phyloP scores from a whole-genome alignment of 1,140 invertebrate species.

The Campoletis sonorensis region DNA sequence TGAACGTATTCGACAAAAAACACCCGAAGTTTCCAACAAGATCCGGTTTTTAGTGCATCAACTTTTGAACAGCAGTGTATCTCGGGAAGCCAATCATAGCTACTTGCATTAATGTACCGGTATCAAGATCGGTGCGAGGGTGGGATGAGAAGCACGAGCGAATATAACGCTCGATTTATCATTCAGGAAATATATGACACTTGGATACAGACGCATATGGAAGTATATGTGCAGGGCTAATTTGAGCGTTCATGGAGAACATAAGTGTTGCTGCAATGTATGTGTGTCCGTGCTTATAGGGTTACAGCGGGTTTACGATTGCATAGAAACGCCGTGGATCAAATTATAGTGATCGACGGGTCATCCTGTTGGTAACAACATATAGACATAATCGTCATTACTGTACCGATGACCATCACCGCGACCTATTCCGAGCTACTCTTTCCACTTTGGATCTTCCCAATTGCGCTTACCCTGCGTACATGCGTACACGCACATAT shows the following conservation, averaged over 20 bases:
- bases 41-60: too few relatives aligned
- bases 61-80: not conserved
- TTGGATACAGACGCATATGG: not conserved
- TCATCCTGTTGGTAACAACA: conserved; percentile 44
- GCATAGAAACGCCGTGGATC: conserved; percentile 15
- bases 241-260: not conserved
- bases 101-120: not conserved
- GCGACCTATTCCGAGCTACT: conserved; percentile 19
- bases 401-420: conserved; percentile 28
- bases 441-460: not conserved
- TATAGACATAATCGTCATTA: conserved; percentile 45
- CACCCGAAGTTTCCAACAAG: too few relatives aligned
- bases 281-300: not conserved
- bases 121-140: not conserved
- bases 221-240: not conserved
- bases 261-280: not conserved
- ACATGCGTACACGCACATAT: not conserved
- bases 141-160: not conserved
- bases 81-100: not conserved
- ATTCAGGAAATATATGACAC: not conserved
- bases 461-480: not conserved
- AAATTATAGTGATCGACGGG: conserved; percentile 43
- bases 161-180: not conserved
- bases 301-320: not conserved
- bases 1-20: too few relatives aligned